Evolutionary conservation across 2,888 invertebrate genomes (phyloP).

Genomic region (Osedax frankpressi): DNA sequence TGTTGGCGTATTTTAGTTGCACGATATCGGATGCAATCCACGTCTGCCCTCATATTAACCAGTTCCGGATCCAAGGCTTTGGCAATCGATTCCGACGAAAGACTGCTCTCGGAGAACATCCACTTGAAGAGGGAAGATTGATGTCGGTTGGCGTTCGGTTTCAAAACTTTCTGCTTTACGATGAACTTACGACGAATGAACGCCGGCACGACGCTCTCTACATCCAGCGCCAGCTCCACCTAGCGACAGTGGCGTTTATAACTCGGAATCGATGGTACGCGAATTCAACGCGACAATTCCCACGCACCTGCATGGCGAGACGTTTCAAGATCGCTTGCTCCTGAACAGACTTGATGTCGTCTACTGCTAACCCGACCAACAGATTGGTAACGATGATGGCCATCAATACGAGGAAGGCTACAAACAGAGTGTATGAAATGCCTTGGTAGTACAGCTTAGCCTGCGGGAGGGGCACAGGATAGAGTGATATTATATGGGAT

Average conservation of each 20-base stretch:
- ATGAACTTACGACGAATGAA: constrained; percentile 41
- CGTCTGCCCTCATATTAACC: constrained; percentile 30
- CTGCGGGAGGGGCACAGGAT: no score
- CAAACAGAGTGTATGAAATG: constrained; percentile 46
- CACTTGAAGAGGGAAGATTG: constrained; percentile 28
- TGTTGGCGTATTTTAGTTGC: no score
- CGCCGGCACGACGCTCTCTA: constrained; percentile 46
- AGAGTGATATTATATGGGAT: no score
- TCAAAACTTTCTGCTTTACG: constrained; percentile 32
- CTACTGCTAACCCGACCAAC: constrained; percentile 50
- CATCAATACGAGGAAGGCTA: constrained; percentile 41
- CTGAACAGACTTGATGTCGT: constrained; percentile 51
- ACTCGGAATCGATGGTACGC: neutral
- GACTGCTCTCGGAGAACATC: constrained; percentile 27
- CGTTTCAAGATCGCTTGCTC: constrained; percentile 48
- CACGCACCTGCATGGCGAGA: constrained; percentile 41
- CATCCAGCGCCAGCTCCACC: constrained; percentile 47
- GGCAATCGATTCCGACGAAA: constrained; percentile 32
- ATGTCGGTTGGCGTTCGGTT: constrained; percentile 36
- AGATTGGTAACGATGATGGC: constrained; percentile 46
- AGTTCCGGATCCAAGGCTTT: constrained; percentile 40
- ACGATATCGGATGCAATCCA: no score
- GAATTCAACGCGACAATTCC: neutral
- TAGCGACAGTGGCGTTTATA: constrained; percentile 22
- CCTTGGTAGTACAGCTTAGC: constrained; percentile 30